Evolutionary conservation across 2,113 vertebrate species (phyloP).

Genomic region (Ciconia boyciana): DNA sequence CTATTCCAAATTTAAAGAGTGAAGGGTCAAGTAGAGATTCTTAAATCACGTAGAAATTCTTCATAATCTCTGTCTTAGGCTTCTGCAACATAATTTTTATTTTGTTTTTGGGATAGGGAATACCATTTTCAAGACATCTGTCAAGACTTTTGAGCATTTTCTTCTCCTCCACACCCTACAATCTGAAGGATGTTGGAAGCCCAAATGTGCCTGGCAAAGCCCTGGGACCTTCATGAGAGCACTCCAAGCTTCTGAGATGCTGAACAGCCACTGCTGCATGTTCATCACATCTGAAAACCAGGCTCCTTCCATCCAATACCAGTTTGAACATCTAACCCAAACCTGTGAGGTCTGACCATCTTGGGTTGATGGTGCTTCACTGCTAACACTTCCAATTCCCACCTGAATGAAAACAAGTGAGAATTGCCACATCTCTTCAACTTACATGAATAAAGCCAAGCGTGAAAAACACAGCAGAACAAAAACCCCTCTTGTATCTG

Average conservation of each 20-base stretch:
- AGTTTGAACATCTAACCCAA: background rate
- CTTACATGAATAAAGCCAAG: background rate
- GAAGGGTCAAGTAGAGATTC: constrained; percentile 30
- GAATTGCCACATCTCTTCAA: background rate
- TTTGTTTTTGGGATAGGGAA: background rate
- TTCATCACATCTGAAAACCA: background rate
- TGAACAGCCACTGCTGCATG: background rate
- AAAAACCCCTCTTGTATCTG: background rate
- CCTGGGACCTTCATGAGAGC: background rate
- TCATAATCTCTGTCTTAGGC: background rate
- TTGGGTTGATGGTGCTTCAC: background rate
- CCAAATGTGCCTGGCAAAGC: background rate
- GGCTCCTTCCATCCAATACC: background rate
- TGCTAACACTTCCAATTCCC: background rate
- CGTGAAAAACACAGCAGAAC: background rate
- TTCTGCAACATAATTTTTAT: background rate
- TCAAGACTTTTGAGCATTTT: background rate
- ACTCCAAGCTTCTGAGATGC: background rate
- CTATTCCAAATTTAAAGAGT: constrained; percentile 57
- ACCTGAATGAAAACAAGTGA: background rate
- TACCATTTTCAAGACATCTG: background rate
- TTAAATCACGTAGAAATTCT: background rate
- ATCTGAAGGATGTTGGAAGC: background rate
- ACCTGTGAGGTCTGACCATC: background rate
- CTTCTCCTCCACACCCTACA: background rate